Conservation (phyloP, 2,113 vertebrate genomes). For the Gallinago media region DNA sequence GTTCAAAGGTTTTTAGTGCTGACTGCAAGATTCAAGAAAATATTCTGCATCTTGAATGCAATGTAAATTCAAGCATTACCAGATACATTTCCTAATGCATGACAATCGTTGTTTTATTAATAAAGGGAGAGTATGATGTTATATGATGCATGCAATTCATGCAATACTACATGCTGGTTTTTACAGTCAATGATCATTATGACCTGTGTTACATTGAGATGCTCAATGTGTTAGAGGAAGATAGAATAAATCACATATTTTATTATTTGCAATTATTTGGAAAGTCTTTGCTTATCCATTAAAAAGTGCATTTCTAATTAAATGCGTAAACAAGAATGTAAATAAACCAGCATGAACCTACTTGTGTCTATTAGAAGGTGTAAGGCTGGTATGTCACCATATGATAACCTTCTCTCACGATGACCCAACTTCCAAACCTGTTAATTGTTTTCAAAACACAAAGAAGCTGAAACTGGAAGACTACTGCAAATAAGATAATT, state of each 20-base stretch:
- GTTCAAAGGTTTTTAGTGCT: not conserved
- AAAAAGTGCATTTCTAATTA: not conserved
- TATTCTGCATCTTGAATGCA: not conserved
- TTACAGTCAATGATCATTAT: not conserved
- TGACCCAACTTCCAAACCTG: not conserved
- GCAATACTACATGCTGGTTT: not conserved
- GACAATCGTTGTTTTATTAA: not conserved
- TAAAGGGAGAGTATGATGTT: not conserved
- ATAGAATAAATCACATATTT: not conserved
- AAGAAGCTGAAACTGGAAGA: not conserved
- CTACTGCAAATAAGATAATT: conserved; percentile 5
- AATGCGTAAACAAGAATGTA: not conserved
- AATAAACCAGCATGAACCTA: not conserved
- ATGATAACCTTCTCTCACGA: not conserved
- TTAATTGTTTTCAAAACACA: not conserved
- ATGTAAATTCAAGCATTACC: not conserved
- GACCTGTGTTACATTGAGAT: not conserved
- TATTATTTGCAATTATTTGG: not conserved
- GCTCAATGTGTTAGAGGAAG: not conserved
- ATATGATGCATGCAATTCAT: not conserved
- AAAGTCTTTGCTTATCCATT: not conserved
- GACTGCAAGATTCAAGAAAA: not conserved
- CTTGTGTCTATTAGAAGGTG: not conserved
- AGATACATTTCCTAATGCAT: not conserved
- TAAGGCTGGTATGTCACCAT: not conserved